These are phyloP conservation scores for Punctoribates punctum DNA, from an alignment of 2,888 invertebrate species.

Conservation along the genomic window DNA sequence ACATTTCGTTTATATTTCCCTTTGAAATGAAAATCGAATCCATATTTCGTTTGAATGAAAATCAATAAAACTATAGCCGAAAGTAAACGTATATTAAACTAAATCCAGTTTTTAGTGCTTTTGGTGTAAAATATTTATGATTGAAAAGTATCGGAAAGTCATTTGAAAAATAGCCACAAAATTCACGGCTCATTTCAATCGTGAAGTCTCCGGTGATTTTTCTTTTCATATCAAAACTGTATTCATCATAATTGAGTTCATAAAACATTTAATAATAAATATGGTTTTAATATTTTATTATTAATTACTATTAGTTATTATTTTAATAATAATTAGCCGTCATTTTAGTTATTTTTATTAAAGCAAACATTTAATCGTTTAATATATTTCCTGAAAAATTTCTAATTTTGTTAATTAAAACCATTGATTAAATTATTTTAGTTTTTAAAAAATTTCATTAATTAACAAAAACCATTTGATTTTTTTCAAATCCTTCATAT, in stretches of 20 bases:
- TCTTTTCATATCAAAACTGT: neutral
- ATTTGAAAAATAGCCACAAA: constrained; percentile 8
- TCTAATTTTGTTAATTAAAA: too few species aligned
- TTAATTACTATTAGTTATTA: too few species aligned
- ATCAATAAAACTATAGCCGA: neutral
- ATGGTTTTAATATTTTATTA: too few species aligned
- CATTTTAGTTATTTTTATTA: too few species aligned
- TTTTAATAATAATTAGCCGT: too few species aligned
- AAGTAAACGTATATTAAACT: neutral
- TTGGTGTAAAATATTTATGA: neutral
- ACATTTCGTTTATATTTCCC: neutral
- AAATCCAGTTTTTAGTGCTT: neutral
- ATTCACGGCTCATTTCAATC: neutral
- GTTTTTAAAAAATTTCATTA: too few species aligned
- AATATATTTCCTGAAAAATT: too few species aligned
- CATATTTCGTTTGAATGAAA: neutral
- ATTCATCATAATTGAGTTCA: neutral
- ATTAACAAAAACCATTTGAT: too few species aligned
- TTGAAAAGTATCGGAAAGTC: neutral
- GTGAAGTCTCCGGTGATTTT: neutral
- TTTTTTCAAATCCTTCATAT: too few species aligned
- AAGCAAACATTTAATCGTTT: too few species aligned
- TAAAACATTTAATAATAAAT: neutral
- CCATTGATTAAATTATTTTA: too few species aligned
- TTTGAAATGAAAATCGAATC: neutral